phyloP scores from a whole-genome alignment of 2,797 vertebrate species.

The Chelon auratus region DNA sequence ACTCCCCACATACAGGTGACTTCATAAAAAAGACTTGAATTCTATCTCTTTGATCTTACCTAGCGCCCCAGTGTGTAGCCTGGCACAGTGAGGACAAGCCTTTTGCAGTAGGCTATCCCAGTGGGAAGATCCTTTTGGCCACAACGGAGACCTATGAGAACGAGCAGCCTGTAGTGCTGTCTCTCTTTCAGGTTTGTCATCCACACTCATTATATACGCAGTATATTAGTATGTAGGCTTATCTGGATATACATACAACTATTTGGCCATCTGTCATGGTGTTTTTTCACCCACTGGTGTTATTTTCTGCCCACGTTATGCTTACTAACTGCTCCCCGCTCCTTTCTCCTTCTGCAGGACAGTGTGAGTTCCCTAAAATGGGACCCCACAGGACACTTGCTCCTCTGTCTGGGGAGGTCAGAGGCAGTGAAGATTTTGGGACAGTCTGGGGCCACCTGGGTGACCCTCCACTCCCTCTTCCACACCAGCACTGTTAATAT shows the following conservation, averaged over 20 bases:
- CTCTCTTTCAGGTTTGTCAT: constrained; percentile 83
- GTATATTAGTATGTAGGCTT: not conserved
- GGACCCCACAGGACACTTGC: constrained; percentile 87
- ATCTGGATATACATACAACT: not conserved
- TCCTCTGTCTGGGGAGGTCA: constrained; percentile 82
- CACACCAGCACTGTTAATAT: constrained; percentile 80
- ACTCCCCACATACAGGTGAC: too few relatives aligned
- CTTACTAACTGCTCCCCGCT: not conserved
- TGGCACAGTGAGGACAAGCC: constrained; percentile 86
- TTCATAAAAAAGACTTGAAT: too few relatives aligned
- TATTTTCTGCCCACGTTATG: not conserved
- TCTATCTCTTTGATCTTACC: constrained; percentile 3
- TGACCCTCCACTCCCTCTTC: constrained; percentile 82
- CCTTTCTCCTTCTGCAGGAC: constrained; percentile 69
- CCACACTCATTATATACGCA: not conserved
- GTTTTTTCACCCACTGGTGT: not conserved
- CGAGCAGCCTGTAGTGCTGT: constrained; percentile 78
- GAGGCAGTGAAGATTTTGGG: constrained; percentile 85
- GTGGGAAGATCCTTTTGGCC: constrained; percentile 84
- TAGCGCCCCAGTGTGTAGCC: constrained; percentile 84
- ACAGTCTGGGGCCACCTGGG: constrained; percentile 75
- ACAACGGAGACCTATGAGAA: constrained; percentile 75
- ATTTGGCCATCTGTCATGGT: not conserved
- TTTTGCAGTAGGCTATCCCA: constrained; percentile 86
- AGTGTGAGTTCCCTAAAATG: constrained; percentile 81